Evolutionary conservation across 2,888 invertebrate species (phyloP), one percentile per base, ranked within the genome.

Genomic region (Portevinia maculata): DNA sequence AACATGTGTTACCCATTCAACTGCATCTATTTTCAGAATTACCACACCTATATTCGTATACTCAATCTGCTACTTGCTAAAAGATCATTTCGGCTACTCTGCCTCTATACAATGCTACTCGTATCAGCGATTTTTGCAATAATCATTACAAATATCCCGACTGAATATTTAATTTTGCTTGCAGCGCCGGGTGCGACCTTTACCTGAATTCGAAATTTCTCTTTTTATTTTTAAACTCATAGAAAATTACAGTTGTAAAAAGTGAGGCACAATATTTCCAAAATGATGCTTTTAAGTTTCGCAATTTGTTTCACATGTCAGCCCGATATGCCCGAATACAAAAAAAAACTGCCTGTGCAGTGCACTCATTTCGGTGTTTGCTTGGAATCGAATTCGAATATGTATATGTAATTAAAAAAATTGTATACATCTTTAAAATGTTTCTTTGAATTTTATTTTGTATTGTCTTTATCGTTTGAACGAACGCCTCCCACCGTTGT

Each of bases 1-100:
- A 78, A 70, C 78, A 78, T 64, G 57, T 64, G 64, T 71, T 78
- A 59, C 34, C 19, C 24, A 70, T 71, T 78, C 57, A 32, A 50
- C 13, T 57, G 24, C 28, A 69, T 71, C 57, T 78, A 71, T 78
- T 78, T 78, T 64, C 17, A 52, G 50, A 71, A 52, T 30, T 41
- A 59, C 50, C 41, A 41, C 70, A 52, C 70, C 70, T 70, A 41
- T 60, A 41, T 70, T 19, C 65, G 39, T 52, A 17, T 15, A 24
- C 24, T 34, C 34, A 55, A 67, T 4, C 46, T 46, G 24, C 24
- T 15, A 39, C 21, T 1, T 30, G 19, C 37, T 15, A 52, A 19
- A 15, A 41, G 50, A 62, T 44, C n/a, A n/a, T 17, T 57, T 39
- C 30, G 19, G 32, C 48, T 57, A 52, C 65, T 59, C 39, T 74